Conservation (phyloP, 2,113 vertebrate genomes). For the Limnothrissa miodon region DNA sequence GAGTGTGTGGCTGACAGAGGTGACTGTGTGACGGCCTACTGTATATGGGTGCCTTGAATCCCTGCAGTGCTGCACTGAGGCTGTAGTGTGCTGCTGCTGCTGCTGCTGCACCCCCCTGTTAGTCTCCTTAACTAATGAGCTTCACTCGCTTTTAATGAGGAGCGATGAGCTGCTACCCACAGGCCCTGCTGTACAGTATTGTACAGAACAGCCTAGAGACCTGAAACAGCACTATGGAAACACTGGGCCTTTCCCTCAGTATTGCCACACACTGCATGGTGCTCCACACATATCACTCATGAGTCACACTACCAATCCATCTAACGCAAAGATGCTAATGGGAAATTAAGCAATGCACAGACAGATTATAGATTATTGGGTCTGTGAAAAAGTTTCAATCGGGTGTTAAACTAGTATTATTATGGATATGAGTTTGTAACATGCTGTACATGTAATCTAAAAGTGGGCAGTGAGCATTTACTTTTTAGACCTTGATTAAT, state of each 20-base stretch:
- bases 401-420: too few relatives aligned
- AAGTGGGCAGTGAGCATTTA: not conserved
- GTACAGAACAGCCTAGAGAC: not conserved
- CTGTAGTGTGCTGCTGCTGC: not conserved
- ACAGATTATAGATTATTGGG: not conserved
- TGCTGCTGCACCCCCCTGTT: conserved; percentile 19
- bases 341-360: not conserved
- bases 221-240: not conserved
- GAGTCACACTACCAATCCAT: not conserved
- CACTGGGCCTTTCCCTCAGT: not conserved
- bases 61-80: not conserved
- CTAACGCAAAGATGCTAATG: not conserved
- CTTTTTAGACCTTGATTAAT: too few relatives aligned
- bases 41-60: not conserved
- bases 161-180: conserved; percentile 48
- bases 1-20: not conserved
- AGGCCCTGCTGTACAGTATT: conserved; percentile 12
- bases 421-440: not conserved
- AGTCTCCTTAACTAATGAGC: conserved; percentile 55
- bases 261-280: not conserved
- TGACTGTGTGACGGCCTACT: not conserved
- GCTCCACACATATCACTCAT: not conserved
- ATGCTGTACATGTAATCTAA: not conserved
- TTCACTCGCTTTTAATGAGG: conserved; percentile 56
- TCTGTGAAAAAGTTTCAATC: not conserved